Base-by-base conservation (phyloP, 2,888 invertebrate genomes). In the Oegoconia quadripuncta region DNA sequence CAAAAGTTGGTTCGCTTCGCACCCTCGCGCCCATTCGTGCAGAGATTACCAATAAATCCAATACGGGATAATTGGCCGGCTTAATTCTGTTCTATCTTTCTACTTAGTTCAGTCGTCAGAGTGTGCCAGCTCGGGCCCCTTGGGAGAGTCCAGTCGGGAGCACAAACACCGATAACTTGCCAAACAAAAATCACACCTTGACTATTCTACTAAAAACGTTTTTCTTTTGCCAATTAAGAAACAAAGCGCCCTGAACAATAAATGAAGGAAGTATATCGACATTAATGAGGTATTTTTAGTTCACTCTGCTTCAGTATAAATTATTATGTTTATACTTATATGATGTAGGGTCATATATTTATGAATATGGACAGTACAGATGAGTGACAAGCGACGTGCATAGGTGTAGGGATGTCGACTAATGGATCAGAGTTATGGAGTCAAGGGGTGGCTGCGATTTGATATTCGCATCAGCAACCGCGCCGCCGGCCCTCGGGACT, bases 41-140 rank as follows among this genome's bases (percentile, higher is more conserved):
- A 83, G 78, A 86, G 87, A 87, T 87, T 87, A 87, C 87, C 87
- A 87, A 87, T 87, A 87, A 87, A 87, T 87, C 87, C 86, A 87
- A 87, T 87, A 86, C 86, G 87, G 86, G 87, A 87, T 87, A 87
- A 87, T 87, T 87, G 87, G 84, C 81, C 81, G 82, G 86, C 87
- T 87, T 87, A 87, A 87, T 86, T 87, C 84, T 84, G 80, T 86
- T 81, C 87, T 86, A 87, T 87, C 87, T 87, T 84, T 86, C 86
- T 87, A 86, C 87, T 87, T 86, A 84, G 83, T 86, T 83, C 84
- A 86, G 86, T 86, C 84, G 84, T 86, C 84, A 87, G 86, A 86
- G 86, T 86, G 82, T 82, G 87, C 87, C 81, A 74, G 86, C 80
- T 86, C 74, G 78, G 84, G 72, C 70, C 87, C 83, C 87, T 64